Conservation (phyloP, 2,797 vertebrate species). For the Acanthurus lineatus region DNA sequence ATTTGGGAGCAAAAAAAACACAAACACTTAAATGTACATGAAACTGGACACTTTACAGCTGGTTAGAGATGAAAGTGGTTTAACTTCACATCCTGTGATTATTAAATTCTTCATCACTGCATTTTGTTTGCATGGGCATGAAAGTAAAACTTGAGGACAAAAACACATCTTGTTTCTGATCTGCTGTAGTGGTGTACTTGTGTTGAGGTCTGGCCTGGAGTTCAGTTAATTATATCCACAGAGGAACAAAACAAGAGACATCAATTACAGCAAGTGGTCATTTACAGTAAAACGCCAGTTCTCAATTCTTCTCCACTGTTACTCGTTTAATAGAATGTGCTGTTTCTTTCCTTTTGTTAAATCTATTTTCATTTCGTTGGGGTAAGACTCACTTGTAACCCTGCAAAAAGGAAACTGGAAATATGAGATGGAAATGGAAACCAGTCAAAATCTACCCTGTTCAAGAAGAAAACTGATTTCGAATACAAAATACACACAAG, state of each 20-base stretch:
- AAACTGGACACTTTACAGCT: slow-evolving; percentile 52
- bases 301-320: not conserved
- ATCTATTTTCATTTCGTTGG: not conserved
- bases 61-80: slow-evolving; percentile 24
- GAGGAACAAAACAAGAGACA: slow-evolving; percentile 9
- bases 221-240: not conserved
- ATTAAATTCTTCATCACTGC: not conserved
- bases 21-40: slow-evolving; percentile 66
- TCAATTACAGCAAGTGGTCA: slow-evolving; percentile 1
- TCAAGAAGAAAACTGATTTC: slow-evolving; percentile 1
- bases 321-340: not conserved
- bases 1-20: slow-evolving; percentile 46
- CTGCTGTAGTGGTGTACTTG: not conserved
- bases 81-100: slow-evolving; percentile 15
- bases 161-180: not conserved
- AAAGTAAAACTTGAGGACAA: not conserved
- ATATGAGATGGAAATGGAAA: slow-evolving; percentile 9
- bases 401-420: slow-evolving; percentile 43
- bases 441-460: slow-evolving; percentile 19
- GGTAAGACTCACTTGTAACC: slow-evolving; percentile 14
- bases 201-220: slow-evolving; percentile 1
- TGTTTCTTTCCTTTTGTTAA: not conserved
- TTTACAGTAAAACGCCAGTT: not conserved
- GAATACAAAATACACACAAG: slow-evolving; percentile 39
- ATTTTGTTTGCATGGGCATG: not conserved